phyloP scores from a whole-genome alignment of 2,113 vertebrate species.

The Sylvilagus bachmani region DNA sequence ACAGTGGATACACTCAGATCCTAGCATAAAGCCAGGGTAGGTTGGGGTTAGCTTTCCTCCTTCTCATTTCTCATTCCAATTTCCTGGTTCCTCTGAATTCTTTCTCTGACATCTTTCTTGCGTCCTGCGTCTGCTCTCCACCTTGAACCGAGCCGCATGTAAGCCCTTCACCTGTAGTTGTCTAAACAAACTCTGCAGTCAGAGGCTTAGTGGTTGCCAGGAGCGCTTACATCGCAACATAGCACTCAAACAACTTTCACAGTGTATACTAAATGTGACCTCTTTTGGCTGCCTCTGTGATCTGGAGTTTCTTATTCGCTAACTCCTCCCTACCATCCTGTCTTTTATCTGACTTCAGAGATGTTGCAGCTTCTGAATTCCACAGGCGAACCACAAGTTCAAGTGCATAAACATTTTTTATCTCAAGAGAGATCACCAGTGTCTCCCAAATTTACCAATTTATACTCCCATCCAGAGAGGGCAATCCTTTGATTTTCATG shows the following conservation, averaged over 20 bases:
- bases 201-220: neutral
- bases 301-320: slow-evolving; percentile 33
- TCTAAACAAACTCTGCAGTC: slow-evolving; percentile 6
- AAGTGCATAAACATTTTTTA: slow-evolving; percentile 6
- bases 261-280: neutral
- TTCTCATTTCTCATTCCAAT: neutral
- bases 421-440: neutral
- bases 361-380: slow-evolving; percentile 44
- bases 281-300: neutral
- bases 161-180: neutral
- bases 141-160: too few species aligned
- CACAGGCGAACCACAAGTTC: neutral
- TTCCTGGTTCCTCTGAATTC: slow-evolving; percentile 9
- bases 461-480: neutral
- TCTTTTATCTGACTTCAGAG: neutral
- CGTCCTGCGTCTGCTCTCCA: neutral
- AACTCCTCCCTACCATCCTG: neutral
- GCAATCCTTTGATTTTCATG: neutral
- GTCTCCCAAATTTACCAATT: neutral
- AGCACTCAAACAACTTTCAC: neutral
- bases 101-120: neutral
- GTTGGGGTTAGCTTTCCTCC: neutral
- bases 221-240: neutral
- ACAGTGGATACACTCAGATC: neutral
- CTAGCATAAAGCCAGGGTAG: neutral